Conservation (phyloP, 2,888 invertebrate genomes). For the Chymomyza fuscimana region DNA sequence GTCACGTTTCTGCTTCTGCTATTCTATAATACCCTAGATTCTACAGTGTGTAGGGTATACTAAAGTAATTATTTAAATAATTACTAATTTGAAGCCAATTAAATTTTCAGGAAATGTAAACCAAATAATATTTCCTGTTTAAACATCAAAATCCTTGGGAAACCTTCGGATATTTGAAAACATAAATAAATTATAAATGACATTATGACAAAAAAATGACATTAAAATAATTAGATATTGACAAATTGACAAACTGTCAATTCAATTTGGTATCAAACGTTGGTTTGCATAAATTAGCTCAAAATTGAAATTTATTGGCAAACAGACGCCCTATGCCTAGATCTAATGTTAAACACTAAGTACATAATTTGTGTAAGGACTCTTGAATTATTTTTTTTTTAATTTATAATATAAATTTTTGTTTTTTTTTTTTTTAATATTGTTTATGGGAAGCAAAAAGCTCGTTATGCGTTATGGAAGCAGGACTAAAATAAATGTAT, state of each 20-base stretch:
- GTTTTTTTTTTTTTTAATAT: not conserved
- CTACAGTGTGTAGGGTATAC: too few relatives aligned
- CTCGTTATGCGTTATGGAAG: not conserved
- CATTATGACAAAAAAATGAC: not conserved
- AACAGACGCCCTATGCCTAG: not conserved
- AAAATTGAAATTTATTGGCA: conserved; percentile 54
- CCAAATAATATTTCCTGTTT: too few relatives aligned
- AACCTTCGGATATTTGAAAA: too few relatives aligned
- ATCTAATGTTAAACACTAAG: not conserved
- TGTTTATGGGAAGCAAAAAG: not conserved
- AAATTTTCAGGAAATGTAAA: too few relatives aligned
- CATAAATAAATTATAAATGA: not conserved
- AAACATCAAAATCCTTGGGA: not conserved
- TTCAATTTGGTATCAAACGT: conserved; percentile 28
- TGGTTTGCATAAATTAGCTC: conserved; percentile 61
- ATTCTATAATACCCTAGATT: too few relatives aligned
- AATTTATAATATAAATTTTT: too few relatives aligned
- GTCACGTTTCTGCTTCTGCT: too few relatives aligned
- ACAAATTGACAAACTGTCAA: not conserved
- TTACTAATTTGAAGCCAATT: too few relatives aligned
- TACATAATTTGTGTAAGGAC: not conserved
- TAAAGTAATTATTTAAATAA: too few relatives aligned
- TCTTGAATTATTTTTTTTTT: not conserved
- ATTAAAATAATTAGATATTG: not conserved
- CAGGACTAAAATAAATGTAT: conserved; percentile 51